Evolutionary conservation across 2,888 invertebrate species (phyloP), one percentile per base, ranked within the genome.

Genomic region (Drosophila siamana): DNA sequence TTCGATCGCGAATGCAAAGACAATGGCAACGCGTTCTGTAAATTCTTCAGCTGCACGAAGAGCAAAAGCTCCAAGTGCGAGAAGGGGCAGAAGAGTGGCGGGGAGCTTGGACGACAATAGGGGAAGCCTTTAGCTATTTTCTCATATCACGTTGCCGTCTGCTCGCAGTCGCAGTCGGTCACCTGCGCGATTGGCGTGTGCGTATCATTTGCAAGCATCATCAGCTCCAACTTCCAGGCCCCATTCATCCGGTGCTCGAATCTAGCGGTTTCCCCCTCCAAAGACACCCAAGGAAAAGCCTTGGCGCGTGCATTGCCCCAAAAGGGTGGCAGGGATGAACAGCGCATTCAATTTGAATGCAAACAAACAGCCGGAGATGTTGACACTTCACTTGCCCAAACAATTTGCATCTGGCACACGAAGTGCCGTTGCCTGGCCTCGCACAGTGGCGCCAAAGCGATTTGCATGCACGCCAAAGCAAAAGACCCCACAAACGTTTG

Each of bases 221-320:
- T 44, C 52, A 51, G 54, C 50, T 66, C 50, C 55, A 73, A 73
- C 63, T 74, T 66, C 19, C 47, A 70, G 65, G 59, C 57, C 41
- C 61, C 68, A 70, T 86, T 86, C 68, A 67, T 75, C 52, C 75
- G 72, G 69, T 47, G 73, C 9, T 11, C 30, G 30, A n/a, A 38
- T 56, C 57, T 86, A 83, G 87, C 88, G 83, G 88, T 79, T 63
- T 44, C n/a, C n/a, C n/a, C n/a, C n/a, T n/a, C n/a, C n/a, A n/a
- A 6, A 36, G 13, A 4, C 36, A 36, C 46, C 54, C 74, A 65
- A 75, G 82, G 82, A 77, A 87, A 87, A 82, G 77, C 83, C 87
- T 83, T 87, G 84, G 65, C 52, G 19, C 65, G 86, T 70, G 24
- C 83, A 75, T 61, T 86, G 83, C 68, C 68, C 57, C 41, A 52